Evolutionary conservation across 1,140 invertebrate species (phyloP).

Genomic region (Calephelis nemesis): DNA sequence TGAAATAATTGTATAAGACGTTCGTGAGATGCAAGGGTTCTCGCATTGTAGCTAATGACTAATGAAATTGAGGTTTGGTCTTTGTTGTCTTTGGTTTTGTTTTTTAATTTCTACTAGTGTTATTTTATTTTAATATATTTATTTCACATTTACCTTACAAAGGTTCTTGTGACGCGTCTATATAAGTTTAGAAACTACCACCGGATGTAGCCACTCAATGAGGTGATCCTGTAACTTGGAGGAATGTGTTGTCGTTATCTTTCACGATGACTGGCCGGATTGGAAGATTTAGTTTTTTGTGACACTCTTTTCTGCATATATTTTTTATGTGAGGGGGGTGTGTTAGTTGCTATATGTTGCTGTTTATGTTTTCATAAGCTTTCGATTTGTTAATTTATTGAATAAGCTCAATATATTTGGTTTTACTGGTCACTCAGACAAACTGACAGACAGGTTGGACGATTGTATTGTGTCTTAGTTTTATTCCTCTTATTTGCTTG

Average conservation of each 20-base stretch:
- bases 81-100: too few relatives aligned
- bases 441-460: background rate
- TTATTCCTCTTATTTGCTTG: background rate
- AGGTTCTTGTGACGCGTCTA: background rate
- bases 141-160: background rate
- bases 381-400: background rate
- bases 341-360: background rate
- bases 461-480: background rate
- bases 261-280: background rate
- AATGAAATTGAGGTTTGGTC: too few relatives aligned
- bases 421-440: background rate
- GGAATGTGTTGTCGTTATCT: background rate
- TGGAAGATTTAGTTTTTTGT: background rate
- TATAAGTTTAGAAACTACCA: too few relatives aligned
- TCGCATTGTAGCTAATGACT: too few relatives aligned
- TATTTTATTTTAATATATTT: background rate
- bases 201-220: background rate
- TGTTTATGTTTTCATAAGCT: background rate
- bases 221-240: background rate
- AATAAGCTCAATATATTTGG: background rate
- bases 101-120: too few relatives aligned
- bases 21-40: too few relatives aligned
- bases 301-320: background rate
- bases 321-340: background rate
- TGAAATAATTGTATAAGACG: too few relatives aligned